Conservation (phyloP, 2,113 vertebrate genomes). For the Haplotaxodon microlepis region DNA sequence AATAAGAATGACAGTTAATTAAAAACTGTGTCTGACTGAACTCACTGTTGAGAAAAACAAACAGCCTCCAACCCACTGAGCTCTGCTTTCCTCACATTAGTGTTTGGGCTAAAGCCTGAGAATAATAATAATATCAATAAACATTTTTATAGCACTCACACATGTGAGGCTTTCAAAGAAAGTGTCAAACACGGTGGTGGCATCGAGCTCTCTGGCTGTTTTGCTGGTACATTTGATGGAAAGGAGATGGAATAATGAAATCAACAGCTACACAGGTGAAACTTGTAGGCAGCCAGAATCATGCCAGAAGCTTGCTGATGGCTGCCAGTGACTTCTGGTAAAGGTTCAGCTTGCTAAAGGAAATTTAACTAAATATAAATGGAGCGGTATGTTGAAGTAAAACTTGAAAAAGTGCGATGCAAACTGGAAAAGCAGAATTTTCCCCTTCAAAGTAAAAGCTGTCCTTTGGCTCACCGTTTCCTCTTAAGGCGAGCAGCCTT, state of each 20-base stretch:
- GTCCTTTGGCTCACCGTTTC: not conserved
- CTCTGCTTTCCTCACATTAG: not conserved
- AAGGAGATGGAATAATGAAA: not conserved
- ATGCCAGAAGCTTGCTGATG: fast-evolving
- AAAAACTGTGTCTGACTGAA: not conserved
- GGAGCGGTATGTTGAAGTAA: not conserved
- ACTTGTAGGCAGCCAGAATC: not conserved
- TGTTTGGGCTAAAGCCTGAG: not conserved
- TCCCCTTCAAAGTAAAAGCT: not conserved
- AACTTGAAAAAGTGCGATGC: not conserved
- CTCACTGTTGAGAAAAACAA: not conserved
- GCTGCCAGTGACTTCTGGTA: fast-evolving
- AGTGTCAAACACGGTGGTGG: fast-evolving
- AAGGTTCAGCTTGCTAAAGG: not conserved
- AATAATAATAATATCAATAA: not conserved
- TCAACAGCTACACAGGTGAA: not conserved
- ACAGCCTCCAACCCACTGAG: not conserved
- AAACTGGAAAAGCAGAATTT: not conserved
- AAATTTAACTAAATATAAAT: not conserved
- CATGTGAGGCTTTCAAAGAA: not conserved
- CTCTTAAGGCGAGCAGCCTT: not conserved
- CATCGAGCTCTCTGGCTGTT: fast-evolving
- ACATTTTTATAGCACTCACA: not conserved
- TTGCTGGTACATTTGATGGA: not conserved
- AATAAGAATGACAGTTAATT: not conserved